A percentile compares a stretch with the other conserved stretches of the same genome.
Evolutionary conservation across 1,140 invertebrate genomes (phyloP).

Genomic region (Drosophila simulans): DNA sequence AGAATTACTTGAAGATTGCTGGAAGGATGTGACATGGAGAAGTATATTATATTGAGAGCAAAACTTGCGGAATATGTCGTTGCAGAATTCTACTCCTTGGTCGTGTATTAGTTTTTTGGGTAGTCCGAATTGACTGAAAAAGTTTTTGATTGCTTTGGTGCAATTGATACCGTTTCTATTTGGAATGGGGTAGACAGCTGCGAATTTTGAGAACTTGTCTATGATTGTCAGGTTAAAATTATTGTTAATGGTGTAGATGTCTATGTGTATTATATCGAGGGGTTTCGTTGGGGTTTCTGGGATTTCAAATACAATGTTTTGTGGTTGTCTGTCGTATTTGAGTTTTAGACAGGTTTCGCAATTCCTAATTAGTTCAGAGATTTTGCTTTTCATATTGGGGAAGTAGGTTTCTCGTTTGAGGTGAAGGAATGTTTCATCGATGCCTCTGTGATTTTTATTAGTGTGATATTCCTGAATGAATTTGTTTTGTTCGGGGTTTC

Average conservation of each 20-base stretch:
- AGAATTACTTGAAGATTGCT: conserved; percentile 3
- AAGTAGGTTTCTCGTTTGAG: conserved; percentile 4
- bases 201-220: neutral
- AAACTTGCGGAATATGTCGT: neutral
- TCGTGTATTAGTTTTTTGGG: conserved; percentile 5
- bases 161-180: neutral
- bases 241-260: neutral
- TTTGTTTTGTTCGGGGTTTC: too few species aligned
- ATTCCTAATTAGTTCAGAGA: neutral
- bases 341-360: neutral
- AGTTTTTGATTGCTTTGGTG: neutral
- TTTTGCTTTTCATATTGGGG: neutral
- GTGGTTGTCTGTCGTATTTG: neutral
- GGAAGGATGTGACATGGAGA: neutral
- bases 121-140: conserved; percentile 2
- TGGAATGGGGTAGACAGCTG: neutral
- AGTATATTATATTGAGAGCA: neutral
- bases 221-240: neutral
- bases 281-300: neutral
- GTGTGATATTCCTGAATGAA: too few species aligned
- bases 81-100: conserved; percentile 1
- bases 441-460: neutral
- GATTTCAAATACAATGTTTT: neutral
- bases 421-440: neutral
- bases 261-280: neutral